Evolutionary conservation across 1,140 invertebrate genomes (phyloP).

Genomic region (Sinella curviseta): DNA sequence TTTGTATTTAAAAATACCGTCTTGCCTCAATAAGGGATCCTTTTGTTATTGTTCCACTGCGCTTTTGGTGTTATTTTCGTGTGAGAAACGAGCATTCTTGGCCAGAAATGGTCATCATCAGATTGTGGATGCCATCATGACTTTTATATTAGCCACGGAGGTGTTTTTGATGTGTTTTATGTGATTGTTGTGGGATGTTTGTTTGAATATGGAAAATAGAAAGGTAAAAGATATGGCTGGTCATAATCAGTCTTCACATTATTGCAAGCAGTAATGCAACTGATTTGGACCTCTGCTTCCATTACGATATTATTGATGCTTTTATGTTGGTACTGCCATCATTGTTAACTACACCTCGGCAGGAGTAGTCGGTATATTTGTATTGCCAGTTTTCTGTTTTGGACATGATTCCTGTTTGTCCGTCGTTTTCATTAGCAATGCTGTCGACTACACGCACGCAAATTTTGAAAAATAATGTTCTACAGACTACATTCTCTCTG

Average conservation of each 20-base stretch:
- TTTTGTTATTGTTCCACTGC: slow-evolving; percentile 20
- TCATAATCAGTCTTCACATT: no score
- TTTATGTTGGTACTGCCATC: not conserved
- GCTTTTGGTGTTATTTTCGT: not conserved
- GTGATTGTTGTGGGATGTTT: not conserved
- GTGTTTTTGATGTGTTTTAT: not conserved
- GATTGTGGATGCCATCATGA: not conserved
- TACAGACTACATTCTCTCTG: no score
- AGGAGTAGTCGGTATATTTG: not conserved
- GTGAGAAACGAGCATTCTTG: slow-evolving; percentile 1
- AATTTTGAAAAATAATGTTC: no score
- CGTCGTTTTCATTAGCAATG: no score
- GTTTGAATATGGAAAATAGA: not conserved
- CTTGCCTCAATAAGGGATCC: not conserved
- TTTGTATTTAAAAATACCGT: not conserved
- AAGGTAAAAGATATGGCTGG: not conserved
- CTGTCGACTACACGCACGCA: no score
- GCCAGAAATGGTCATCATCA: slow-evolving; percentile 7
- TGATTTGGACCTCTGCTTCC: not conserved
- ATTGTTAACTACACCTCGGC: not conserved
- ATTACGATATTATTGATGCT: not conserved
- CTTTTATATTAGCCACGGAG: slow-evolving; percentile 9
- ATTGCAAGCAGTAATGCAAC: not conserved
- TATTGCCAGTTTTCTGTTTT: no score
- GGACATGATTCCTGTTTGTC: no score